Evolutionary conservation across 2,113 vertebrate species (phyloP).

Genomic region (Lophius piscatorius): DNA sequence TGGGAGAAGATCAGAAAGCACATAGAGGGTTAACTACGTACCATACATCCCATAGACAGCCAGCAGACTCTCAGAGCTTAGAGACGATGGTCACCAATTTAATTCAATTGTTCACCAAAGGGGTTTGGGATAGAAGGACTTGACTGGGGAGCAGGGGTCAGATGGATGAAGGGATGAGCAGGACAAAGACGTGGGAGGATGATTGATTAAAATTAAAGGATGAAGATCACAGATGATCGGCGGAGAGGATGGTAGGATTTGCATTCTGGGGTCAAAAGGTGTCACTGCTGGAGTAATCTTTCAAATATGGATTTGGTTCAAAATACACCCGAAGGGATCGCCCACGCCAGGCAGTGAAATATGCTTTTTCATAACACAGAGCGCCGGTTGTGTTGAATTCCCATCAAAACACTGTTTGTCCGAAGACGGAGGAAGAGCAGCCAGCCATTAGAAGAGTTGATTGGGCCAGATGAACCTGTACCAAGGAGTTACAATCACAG

Average conservation of each 20-base stretch:
- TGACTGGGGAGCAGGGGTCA: neutral
- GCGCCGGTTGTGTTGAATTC: constrained; percentile 30
- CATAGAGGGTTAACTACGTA: constrained; percentile 33
- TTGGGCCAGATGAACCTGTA: constrained; percentile 17
- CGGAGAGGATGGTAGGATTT: constrained; percentile 38
- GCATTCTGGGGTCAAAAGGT: constrained; percentile 36
- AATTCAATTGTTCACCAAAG: constrained; percentile 40
- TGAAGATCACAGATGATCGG: constrained; percentile 28
- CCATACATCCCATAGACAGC: constrained; percentile 29
- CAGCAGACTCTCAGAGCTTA: constrained; percentile 34
- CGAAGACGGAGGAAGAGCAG: constrained; percentile 19
- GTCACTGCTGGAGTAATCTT: constrained; percentile 23
- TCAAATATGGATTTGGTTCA: constrained; percentile 53
- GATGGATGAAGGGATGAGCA: constrained; percentile 33
- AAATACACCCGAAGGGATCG: constrained; percentile 9
- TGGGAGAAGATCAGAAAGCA: constrained; percentile 42
- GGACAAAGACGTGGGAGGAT: constrained; percentile 27
- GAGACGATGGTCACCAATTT: constrained; percentile 44
- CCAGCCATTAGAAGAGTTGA: constrained; percentile 37
- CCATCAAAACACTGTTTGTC: constrained; percentile 18
- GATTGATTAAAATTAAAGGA: constrained; percentile 41
- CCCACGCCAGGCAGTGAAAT: constrained; percentile 13
- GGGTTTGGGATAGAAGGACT: constrained; percentile 6
- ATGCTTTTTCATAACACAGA: constrained; percentile 28
- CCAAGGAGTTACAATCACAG: constrained; percentile 19